A percentile compares a stretch with the other conserved stretches of the same genome.
Evolutionary conservation across 2,113 vertebrate genomes (phyloP).

Genomic region (Penelope pileata): DNA sequence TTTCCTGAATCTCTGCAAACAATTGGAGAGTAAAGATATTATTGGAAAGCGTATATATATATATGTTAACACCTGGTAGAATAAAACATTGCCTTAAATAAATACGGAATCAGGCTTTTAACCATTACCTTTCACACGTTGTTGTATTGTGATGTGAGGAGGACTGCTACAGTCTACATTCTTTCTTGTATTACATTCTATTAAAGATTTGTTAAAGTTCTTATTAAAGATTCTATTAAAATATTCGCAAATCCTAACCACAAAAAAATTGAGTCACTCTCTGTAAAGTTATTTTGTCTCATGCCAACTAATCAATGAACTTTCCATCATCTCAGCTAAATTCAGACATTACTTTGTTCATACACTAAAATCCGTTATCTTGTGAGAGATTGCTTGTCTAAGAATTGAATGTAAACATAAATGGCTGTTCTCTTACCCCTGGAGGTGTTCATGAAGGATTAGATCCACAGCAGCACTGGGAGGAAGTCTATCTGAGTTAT

Average conservation of each 20-base stretch:
- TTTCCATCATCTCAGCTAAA: neutral
- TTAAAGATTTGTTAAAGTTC: no score
- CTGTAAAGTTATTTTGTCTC: neutral
- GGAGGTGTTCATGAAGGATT: neutral
- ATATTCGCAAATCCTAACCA: neutral
- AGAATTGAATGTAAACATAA: neutral
- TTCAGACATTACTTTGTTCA: neutral
- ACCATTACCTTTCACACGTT: neutral
- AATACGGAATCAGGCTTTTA: neutral
- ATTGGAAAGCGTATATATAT: neutral
- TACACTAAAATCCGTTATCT: neutral
- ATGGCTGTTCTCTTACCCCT: neutral
- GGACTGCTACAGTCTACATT: neutral
- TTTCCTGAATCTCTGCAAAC: neutral
- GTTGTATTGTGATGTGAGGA: neutral
- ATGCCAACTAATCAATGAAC: neutral
- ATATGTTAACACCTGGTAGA: neutral
- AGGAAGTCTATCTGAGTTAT: neutral
- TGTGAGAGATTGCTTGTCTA: neutral
- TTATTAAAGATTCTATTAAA: neutral
- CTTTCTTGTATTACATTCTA: no score
- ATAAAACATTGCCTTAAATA: neutral
- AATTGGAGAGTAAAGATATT: neutral
- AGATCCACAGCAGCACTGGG: neutral
- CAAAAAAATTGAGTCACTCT: neutral